These are phyloP conservation scores for Paramormyrops hopkinsi DNA, from an alignment of 2,797 vertebrate species.

Conservation along the genomic window DNA sequence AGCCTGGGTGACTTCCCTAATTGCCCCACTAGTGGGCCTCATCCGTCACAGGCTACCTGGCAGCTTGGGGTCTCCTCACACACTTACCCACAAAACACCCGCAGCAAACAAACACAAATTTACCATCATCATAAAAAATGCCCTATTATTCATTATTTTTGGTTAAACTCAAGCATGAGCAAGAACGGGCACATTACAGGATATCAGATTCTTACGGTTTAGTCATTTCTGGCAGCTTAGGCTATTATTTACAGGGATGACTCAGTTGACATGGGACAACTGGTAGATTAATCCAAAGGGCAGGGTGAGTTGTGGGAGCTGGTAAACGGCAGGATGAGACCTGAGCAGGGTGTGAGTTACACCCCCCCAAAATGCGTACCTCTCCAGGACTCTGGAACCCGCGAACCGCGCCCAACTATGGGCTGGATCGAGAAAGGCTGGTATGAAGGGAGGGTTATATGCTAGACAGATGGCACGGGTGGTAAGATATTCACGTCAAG, in stretches of 20 bases:
- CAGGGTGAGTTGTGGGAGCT: background rate
- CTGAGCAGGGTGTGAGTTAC: background rate
- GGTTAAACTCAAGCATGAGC: background rate
- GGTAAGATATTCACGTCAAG: background rate
- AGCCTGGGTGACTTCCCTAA: background rate
- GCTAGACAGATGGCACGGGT: background rate
- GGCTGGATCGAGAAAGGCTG: background rate
- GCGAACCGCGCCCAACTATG: background rate
- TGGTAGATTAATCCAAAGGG: background rate
- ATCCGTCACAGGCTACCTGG: background rate
- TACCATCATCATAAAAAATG: background rate
- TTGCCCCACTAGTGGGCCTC: background rate
- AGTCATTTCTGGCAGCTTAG: background rate
- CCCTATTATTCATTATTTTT: background rate
- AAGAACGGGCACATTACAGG: background rate
- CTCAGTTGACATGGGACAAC: background rate
- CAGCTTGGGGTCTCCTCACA: background rate
- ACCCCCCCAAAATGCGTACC: background rate
- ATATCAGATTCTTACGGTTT: background rate
- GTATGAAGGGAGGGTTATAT: background rate
- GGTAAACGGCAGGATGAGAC: background rate
- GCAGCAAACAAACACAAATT: background rate
- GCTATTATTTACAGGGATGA: background rate
- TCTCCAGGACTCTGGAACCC: background rate
- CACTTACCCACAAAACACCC: background rate